These are phyloP conservation scores for Semicossyphus pulcher DNA, from an alignment of 2,113 vertebrate species.

Conservation along the genomic window DNA sequence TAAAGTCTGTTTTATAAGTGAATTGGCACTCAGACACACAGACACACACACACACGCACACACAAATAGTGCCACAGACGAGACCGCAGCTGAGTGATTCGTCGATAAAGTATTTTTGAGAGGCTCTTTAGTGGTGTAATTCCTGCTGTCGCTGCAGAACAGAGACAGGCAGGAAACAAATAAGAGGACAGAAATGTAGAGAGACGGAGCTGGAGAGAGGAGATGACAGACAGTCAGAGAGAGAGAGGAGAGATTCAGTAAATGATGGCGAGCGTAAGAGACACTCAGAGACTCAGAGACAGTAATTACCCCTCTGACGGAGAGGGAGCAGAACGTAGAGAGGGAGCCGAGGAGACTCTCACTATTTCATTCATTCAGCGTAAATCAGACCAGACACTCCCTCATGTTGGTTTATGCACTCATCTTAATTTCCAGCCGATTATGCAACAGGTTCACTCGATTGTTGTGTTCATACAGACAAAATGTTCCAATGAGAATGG, in stretches of 20 bases:
- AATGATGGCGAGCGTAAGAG: constrained; percentile 28
- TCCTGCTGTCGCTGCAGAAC: constrained; percentile 14
- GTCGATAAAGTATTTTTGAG: not conserved
- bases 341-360: not conserved
- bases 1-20: no score
- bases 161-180: constrained; percentile 5
- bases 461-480: no score
- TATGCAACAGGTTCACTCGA: not conserved
- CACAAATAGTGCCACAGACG: no score
- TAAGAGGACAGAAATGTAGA: not conserved
- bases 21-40: not conserved
- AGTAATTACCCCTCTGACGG: constrained; percentile 37
- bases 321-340: constrained; percentile 14
- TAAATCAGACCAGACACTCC: not conserved
- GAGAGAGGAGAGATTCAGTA: constrained; percentile 7
- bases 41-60: not conserved
- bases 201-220: not conserved
- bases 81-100: not conserved
- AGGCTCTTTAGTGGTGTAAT: not conserved
- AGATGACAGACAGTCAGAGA: constrained; percentile 1
- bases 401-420: not conserved
- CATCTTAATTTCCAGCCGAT: not conserved
- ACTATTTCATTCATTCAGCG: not conserved
- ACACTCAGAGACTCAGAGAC: constrained; percentile 21
- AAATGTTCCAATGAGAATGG: no score